A percentile compares a stretch with the other conserved stretches of the same genome.
Evolutionary conservation across 2,113 vertebrate genomes (phyloP).

Genomic region (Prunella himalayana): DNA sequence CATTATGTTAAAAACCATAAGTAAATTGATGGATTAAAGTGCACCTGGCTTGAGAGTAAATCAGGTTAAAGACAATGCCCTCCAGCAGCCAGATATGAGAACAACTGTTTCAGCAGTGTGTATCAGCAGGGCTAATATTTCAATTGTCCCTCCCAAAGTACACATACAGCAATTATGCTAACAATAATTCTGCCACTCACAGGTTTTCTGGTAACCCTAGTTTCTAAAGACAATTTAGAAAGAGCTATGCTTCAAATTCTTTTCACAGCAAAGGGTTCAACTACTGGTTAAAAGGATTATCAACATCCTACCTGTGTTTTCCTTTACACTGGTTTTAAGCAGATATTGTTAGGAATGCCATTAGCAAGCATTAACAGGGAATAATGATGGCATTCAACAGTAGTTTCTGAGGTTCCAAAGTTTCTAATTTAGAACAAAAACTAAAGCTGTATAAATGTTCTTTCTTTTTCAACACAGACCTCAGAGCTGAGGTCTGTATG

Average conservation of each 20-base stretch:
- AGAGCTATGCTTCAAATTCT: neutral
- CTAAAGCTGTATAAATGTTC: neutral
- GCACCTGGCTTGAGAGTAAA: neutral
- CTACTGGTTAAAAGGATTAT: neutral
- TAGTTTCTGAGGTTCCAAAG: neutral
- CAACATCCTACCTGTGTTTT: neutral
- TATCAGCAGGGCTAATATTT: neutral
- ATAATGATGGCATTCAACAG: neutral
- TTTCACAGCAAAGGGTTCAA: neutral
- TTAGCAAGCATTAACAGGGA: neutral
- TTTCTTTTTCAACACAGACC: neutral
- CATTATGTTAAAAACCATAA: neutral
- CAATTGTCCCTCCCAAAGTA: neutral
- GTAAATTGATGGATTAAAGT: neutral
- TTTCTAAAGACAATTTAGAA: neutral
- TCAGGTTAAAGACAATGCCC: neutral
- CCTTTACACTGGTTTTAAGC: neutral
- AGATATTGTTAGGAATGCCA: neutral
- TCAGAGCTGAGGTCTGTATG: neutral
- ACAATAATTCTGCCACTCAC: neutral
- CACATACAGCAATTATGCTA: neutral
- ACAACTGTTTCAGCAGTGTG: neutral
- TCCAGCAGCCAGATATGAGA: neutral
- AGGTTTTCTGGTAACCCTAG: neutral
- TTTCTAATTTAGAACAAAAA: neutral